Percentiles rank a stretch among this genome's conserved stretches.
Evolutionary conservation across 2,888 invertebrate species (phyloP).

Genomic region (Epinotia nisella): DNA sequence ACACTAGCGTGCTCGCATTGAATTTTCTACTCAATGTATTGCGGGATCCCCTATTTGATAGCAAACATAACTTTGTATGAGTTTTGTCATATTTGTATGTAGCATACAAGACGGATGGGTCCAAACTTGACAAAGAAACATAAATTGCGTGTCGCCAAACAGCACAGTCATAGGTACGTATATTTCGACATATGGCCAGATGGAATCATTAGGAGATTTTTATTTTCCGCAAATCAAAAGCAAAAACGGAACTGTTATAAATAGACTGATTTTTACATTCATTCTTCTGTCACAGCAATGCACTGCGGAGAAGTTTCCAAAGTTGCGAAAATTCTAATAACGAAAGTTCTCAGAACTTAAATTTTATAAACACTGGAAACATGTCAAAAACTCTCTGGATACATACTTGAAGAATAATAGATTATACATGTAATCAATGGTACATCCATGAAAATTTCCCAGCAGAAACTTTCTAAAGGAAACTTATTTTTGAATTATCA

Average conservation of each 20-base stretch:
- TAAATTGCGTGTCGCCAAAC: slow-evolving; percentile 15
- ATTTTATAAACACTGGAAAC: too few relatives aligned
- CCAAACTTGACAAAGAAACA: slow-evolving; percentile 20
- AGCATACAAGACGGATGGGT: slow-evolving; percentile 24
- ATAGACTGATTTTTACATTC: not conserved
- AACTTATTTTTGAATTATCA: too few relatives aligned
- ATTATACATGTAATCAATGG: too few relatives aligned
- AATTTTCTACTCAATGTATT: not conserved
- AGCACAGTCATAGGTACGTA: not conserved
- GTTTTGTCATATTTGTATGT: slow-evolving; percentile 30
- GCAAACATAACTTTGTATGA: slow-evolving; percentile 28
- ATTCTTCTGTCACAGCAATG: too few relatives aligned
- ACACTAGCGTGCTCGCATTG: not conserved
- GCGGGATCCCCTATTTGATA: not conserved
- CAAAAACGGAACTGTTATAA: not conserved
- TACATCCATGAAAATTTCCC: too few relatives aligned
- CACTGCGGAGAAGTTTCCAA: too few relatives aligned
- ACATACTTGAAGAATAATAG: too few relatives aligned
- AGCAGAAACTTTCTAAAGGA: too few relatives aligned
- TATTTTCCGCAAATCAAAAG: not conserved
- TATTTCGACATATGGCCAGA: slow-evolving; percentile 1
- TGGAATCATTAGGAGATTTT: not conserved
- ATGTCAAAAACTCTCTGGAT: too few relatives aligned
- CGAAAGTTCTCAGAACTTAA: too few relatives aligned
- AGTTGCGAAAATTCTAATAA: too few relatives aligned